Conservation (phyloP, 2,888 invertebrate species). For the Eretmocerus hayati region DNA sequence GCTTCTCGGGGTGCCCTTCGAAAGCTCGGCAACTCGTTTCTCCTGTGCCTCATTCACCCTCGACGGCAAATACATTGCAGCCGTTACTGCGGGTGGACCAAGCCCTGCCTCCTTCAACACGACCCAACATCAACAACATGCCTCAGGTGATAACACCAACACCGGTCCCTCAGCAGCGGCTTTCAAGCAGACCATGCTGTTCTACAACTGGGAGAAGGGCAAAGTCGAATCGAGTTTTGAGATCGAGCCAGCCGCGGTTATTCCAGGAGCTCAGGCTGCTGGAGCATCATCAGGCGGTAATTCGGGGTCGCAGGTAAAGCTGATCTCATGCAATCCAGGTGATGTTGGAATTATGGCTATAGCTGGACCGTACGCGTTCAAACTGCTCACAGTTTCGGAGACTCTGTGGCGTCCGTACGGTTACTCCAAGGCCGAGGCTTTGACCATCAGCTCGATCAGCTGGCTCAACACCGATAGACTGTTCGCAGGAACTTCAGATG, state of each 20-base stretch:
- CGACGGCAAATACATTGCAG: conserved; percentile 74
- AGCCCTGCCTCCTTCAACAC: too few relatives aligned
- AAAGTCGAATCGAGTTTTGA: conserved; percentile 70
- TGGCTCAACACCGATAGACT: conserved; percentile 81
- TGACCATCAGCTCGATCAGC: conserved; percentile 65
- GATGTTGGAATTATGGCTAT: conserved; percentile 70
- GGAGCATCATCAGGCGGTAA: too few relatives aligned
- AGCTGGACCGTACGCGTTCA: conserved; percentile 59
- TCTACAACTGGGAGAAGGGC: conserved; percentile 76
- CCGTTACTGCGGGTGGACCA: too few relatives aligned
- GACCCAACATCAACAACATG: too few relatives aligned
- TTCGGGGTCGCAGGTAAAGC: conserved; percentile 59
- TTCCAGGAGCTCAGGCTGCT: too few relatives aligned
- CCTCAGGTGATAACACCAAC: too few relatives aligned
- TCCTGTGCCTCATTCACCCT: conserved; percentile 69
- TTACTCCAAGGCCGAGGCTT: conserved; percentile 72
- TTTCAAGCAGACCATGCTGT: conserved; percentile 72
- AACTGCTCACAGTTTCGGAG: conserved; percentile 70
- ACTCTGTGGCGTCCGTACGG: conserved; percentile 77
- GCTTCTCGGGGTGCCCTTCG: conserved; percentile 57
- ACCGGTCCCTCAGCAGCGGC: too few relatives aligned
- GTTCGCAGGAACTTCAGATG: conserved; percentile 72
- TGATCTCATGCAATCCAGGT: conserved; percentile 68
- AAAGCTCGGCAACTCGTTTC: conserved; percentile 55
- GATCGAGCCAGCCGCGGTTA: conserved; percentile 56